phyloP scores from a whole-genome alignment of 2,888 invertebrate genomes.

The Orgyia antiqua region DNA sequence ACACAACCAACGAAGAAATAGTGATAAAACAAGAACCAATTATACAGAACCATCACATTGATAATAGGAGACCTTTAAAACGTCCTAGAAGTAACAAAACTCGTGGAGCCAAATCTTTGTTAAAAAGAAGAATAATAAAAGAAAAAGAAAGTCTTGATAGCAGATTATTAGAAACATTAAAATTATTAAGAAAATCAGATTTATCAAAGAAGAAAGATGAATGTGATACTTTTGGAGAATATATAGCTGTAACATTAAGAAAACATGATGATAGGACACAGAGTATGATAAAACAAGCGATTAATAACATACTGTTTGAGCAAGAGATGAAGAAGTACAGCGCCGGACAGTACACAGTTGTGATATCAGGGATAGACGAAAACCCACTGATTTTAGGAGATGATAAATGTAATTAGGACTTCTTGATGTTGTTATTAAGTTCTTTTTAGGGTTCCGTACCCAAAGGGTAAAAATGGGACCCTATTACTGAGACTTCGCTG shows the following conservation, averaged over 20 bases:
- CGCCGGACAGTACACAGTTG: slow-evolving; percentile 40
- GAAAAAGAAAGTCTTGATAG: slow-evolving; percentile 27
- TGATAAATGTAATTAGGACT: slow-evolving; percentile 15
- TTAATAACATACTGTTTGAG: slow-evolving; percentile 66
- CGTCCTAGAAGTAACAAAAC: slow-evolving; percentile 4
- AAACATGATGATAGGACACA: slow-evolving; percentile 65
- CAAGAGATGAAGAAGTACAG: slow-evolving; percentile 67
- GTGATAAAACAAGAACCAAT: slow-evolving; percentile 42
- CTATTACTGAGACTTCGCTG: too few species aligned
- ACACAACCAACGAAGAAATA: slow-evolving; percentile 25
- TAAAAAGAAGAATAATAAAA: slow-evolving; percentile 22
- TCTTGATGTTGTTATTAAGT: too few species aligned
- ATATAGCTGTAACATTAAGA: slow-evolving; percentile 60
- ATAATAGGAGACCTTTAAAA: slow-evolving; percentile 5
- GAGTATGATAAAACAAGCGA: slow-evolving; percentile 68
- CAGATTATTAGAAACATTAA: slow-evolving; percentile 41
- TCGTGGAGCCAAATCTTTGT: slow-evolving; percentile 15
- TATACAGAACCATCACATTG: background rate
- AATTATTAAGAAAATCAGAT: slow-evolving; percentile 37
- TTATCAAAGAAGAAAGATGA: slow-evolving; percentile 55
- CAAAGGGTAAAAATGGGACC: too few species aligned
- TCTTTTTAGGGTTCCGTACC: too few species aligned
- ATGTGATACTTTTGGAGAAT: slow-evolving; percentile 66
- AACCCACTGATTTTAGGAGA: slow-evolving; percentile 50
- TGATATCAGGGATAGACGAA: slow-evolving; percentile 41